Base-by-base conservation (phyloP, 2,113 vertebrate genomes). In the Zosterops japonicus region DNA sequence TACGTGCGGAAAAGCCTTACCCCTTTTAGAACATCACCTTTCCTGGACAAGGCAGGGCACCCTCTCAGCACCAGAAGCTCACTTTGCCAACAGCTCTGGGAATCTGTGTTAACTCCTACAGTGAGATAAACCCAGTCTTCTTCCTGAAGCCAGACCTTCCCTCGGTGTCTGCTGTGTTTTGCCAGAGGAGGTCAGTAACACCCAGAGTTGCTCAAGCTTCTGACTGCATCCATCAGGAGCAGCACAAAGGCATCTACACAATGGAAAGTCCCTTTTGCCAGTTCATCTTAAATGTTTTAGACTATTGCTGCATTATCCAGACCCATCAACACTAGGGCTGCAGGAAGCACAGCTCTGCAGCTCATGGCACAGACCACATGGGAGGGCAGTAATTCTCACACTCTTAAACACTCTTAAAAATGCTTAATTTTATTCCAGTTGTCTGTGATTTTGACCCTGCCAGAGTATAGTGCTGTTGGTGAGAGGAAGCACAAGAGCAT, bases 131-230 rank as follows among this genome's bases (percentile, higher is more conserved):
- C 5, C 8, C 50, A 20, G n/a, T 6, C 11, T 29, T 23, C 2
- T 0, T 8, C 0, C 27, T 2, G 22, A 15, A 70, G 28, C 41
- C 70, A 21, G 83, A 31, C 44, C n/a, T 60, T 41, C 36, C 39
- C 64, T 55, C 0, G 0, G 10, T 74, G 56, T 3, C 83, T 83
- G 85, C 77, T 52, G 80, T 29, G 3, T 49, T 80, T 49, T 75
- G 87, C 96, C 94, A 92, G 83, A 75, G 4, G 89, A 92, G 89
- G 83, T 94, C 94, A 95, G 95, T 87, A 94, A 69, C 61, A 64
- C 52, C 27, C 86, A 86, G 69, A 69, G 8, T 31, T 0, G 1
- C 31, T n/a, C 12, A 4, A 6, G 57, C 7, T 83, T 41, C 49
- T 3, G 0, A 23, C 35, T 20, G 33, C 53, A 52, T 55, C 41